A percentile compares a stretch with the other conserved stretches of the same genome.
Conservation (phyloP, 2,113 vertebrate species). For the Peucedramus taeniatus region DNA sequence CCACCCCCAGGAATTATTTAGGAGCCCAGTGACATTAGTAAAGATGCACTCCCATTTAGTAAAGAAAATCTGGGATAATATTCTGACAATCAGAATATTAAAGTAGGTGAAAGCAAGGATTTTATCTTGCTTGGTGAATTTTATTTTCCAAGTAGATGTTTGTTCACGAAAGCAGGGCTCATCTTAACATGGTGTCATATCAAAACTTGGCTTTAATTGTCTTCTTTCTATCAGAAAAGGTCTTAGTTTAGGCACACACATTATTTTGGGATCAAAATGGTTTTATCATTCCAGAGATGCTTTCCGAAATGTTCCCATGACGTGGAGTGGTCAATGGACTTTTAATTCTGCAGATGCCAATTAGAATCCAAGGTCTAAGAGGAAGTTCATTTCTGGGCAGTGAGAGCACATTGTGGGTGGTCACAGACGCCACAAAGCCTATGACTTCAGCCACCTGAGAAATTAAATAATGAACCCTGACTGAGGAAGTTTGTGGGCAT, state of each 20-base stretch:
- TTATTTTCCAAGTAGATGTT: background rate
- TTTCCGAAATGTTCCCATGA: slow-evolving; percentile 53
- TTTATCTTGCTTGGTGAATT: background rate
- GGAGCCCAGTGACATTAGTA: background rate
- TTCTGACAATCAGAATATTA: background rate
- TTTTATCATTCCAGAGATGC: slow-evolving; percentile 55
- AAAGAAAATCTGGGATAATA: background rate
- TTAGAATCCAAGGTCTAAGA: slow-evolving; percentile 17
- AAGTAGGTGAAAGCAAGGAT: background rate
- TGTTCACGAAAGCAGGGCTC: background rate
- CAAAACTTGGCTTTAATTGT: background rate
- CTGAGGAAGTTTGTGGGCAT: background rate
- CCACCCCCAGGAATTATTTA: background rate
- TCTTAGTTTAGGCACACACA: background rate
- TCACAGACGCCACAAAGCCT: background rate
- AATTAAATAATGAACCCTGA: slow-evolving; percentile 36
- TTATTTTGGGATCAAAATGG: slow-evolving; percentile 1
- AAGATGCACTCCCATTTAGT: background rate
- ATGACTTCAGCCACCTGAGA: slow-evolving; percentile 53
- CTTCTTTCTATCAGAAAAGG: background rate
- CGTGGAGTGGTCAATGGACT: slow-evolving; percentile 2
- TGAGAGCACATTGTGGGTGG: slow-evolving; percentile 23
- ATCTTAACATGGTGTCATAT: background rate
- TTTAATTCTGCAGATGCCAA: slow-evolving; percentile 28
- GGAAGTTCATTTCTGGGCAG: slow-evolving; percentile 53